Conservation (phyloP, 2,113 vertebrate genomes). For the Xyrauchen texanus region DNA sequence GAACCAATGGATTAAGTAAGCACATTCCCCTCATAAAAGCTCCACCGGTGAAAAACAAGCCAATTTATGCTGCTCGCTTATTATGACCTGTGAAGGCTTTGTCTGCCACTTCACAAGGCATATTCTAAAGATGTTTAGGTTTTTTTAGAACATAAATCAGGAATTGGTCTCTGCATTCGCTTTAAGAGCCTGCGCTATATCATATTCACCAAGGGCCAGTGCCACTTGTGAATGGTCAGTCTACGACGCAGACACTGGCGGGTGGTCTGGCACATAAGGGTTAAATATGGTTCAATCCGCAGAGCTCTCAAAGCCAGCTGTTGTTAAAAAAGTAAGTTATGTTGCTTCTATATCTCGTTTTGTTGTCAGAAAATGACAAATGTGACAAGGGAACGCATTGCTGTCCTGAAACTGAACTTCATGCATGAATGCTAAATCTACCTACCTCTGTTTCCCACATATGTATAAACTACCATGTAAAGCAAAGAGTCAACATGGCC, state of each 20-base stretch:
- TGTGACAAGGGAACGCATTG: constrained; percentile 72
- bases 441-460: constrained; percentile 60
- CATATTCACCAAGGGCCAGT: constrained; percentile 72
- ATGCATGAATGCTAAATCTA: constrained; percentile 63
- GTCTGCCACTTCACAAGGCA: constrained; percentile 66
- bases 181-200: constrained; percentile 63
- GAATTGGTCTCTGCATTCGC: constrained; percentile 51
- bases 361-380: constrained; percentile 74
- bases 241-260: constrained; percentile 67
- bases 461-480: constrained; percentile 70
- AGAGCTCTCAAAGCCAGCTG: constrained; percentile 71
- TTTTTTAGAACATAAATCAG: constrained; percentile 80
- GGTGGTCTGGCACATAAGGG: constrained; percentile 78
- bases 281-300: constrained; percentile 75
- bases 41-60: constrained; percentile 62
- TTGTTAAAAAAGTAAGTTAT: constrained; percentile 64
- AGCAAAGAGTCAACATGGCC: constrained; percentile 15
- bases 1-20: constrained; percentile 61
- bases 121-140: constrained; percentile 79
- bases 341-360: constrained; percentile 69
- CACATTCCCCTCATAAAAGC: constrained; percentile 72
- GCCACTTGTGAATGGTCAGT: constrained; percentile 73
- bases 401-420: constrained; percentile 84
- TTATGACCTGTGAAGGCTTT: constrained; percentile 71
- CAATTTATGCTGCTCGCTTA: constrained; percentile 71